Base-by-base conservation (phyloP, 2,113 vertebrate genomes). In the Falcunculus frontatus region DNA sequence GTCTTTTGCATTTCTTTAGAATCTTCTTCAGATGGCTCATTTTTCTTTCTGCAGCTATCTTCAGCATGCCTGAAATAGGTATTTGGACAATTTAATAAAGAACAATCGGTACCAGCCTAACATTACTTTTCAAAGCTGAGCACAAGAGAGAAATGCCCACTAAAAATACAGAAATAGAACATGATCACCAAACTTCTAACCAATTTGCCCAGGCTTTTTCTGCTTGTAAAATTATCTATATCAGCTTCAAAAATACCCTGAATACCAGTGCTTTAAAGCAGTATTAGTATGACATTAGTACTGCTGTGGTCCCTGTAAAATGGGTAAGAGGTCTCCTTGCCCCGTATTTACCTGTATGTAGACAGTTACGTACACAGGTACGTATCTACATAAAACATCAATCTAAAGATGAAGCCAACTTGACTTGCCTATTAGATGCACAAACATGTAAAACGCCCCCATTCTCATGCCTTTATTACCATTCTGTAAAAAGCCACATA, bases 11-110 rank as follows among this genome's bases (percentile, higher is more conserved):
- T 52, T 96, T 98, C 98, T 89, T 96, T 98, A 87, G 90, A 89
- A 41, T 99, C 98, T 77, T 98, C 98, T 95, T 98, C 98, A 85
- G 93, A 15, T 11, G 93, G 97, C 32, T 99, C 98, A 44, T 91
- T 98, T 91, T 98, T 99, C 97, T 98, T 99, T 97, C 97, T 99
- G 84, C 92, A 96, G 78, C 70, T 92, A 46, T 98, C 98, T 69
- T 98, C 98, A 94, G 63, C 65, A 93, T 52, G 96, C 92, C 98
- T 98, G 87, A 85, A 95, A 84, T 22, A 74, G 11, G 29, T 59
- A 93, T 53, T 94, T 57, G 27, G 60, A 70, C 39, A 90, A 62
- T 72, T 87, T 35, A 89, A 60, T 56, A 76, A 41, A 29, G 22
- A 46, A 41, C 35, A 60, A 32, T 26, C 0, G 0, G 17, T 82